Evolutionary conservation across 2,888 invertebrate species (phyloP), one percentile per base, ranked within the genome.

Genomic region (Macaria liturata): DNA sequence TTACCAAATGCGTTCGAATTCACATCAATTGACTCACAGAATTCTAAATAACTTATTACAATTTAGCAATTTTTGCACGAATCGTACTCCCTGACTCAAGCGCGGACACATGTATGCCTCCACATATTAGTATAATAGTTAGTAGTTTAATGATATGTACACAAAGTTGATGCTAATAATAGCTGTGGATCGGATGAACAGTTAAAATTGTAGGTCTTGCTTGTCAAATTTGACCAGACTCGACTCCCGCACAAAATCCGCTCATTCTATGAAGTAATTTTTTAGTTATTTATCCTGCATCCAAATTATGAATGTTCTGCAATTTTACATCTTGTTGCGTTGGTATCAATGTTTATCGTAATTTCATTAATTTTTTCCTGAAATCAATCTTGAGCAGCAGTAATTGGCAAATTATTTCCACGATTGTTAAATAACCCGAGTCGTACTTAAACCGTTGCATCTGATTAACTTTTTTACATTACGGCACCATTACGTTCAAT

Each of bases 11-110:
- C 56, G 57, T 68, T 58, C 47, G 68, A 70, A 74, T 75, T 67
- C 57, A 57, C 66, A 55, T 59, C 46, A 57, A 69, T 74, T 76
- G 78, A 76, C 65, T 77, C 77, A 77, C 60, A 64, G 54, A 47
- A 66, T 74, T 76, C 67, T 45, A 32, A 62, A 60, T 54, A 48
- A 45, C 47, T 32, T 48, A 49, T 44, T 63, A 46, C 39, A 61
- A 51, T 59, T 64, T 64, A 64, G 65, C 54, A 59, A 32, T 54
- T 48, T 57, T 52, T 62, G 9, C 43, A 50, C 44, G 56, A 51
- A 53, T 55, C 31, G 34, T 39, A 32, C 20, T 20, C 20, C 48
- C 6, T 65, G 62, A 65, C 49, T 63, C 66, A 59, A 49, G 20
- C 20, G 20, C 20, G 20, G 20, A 20, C 20, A 20, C 20, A 20